Base-by-base conservation (phyloP, 2,888 invertebrate genomes). In the Sphaerophoria rueppellii region DNA sequence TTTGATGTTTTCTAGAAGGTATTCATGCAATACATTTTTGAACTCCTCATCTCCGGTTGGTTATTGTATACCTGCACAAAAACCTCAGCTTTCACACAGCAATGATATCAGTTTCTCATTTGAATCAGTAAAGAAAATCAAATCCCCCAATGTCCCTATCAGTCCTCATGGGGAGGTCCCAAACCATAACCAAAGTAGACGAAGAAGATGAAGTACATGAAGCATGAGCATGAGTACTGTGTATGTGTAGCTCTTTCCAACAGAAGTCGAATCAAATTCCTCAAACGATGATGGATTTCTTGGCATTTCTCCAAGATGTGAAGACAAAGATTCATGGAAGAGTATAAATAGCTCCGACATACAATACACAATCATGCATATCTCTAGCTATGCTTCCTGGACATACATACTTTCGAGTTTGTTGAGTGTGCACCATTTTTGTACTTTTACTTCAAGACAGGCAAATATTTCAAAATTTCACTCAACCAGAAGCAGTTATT, bases 101-200 rank as follows among this genome's bases (percentile, higher is more conserved):
- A 75, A 71, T 79, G 71, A 79, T 83, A 83, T 83, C 82, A 75
- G 71, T 79, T 79, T 72, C 75, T 46, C 71, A 83, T 75, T 79
- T 67, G 40, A 79, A 79, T 83, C 75, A 79, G 55, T 72, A 74
- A 60, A 74, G 79, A 60, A 74, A 79, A 83, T 79, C 82, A 79
- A 83, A 83, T 79, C 75, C 67, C 34, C 2, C 35, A 24, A 24
- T 24, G 24, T 24, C 9, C 70, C 57, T 61, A 24, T 24, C 24
- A 24, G 52, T 67, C 54, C 54, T 43, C 24, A 24, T 24, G 24
- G 24, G 40, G 14, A 57, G 50, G 48, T 52, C 14, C 63, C 46
- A 43, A 82, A 55, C 78, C 60, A 48, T 67, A 78, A 73, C 58
- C 69, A 69, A 69, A 69, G 34, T 16, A 61, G 58, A 57, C 35